Evolutionary conservation across 2,888 invertebrate genomes (phyloP), one percentile per base, ranked within the genome.

Genomic region (Cheilosia soror): DNA sequence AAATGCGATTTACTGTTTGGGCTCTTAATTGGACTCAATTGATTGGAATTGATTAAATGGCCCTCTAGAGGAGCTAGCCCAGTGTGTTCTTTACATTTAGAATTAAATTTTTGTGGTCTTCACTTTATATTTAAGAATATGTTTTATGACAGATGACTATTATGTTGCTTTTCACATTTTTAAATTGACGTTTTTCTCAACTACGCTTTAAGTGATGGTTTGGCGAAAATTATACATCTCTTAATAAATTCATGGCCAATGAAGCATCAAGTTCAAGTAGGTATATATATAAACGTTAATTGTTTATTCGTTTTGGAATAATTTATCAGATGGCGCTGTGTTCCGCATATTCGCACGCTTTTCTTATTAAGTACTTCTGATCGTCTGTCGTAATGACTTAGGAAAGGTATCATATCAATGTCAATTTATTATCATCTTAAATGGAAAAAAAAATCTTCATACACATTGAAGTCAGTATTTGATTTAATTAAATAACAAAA

Each of bases 1-100:
- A 75, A 71, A 77, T 60, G 11, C 11, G 60, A 60, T 60, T 65
- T 71, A 58, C 58, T 66, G 13, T 44, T 69, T 9, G 47, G 49
- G 29, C 40, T 49, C 42, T 78, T 77, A 72, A 83, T 83, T 83
- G 78, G 66, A 66, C 60, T 62, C 72, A 83, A 83, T 83, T 83
- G 82, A 78, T 83, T 72, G 66, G 53, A 83, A 83, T 83, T 83
- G 72, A 65, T 77, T 60, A n/a, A 66, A 66, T 77, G 76, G 44
- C 60, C 76, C 69, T 66, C 31, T 44, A 42, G 51, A 69, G 69
- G 37, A 58, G 40, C 40, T 42, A 11, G 15, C 37, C 57, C 13
- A 15, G 49, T 58, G 11, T 47, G 15, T 2, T 47, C 5, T 15
- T 15, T 11, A 37, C 11, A 37, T 37, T 37, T 3, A 11, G 37